Conservation (phyloP, 2,888 invertebrate genomes). For the Spodoptera picta region DNA sequence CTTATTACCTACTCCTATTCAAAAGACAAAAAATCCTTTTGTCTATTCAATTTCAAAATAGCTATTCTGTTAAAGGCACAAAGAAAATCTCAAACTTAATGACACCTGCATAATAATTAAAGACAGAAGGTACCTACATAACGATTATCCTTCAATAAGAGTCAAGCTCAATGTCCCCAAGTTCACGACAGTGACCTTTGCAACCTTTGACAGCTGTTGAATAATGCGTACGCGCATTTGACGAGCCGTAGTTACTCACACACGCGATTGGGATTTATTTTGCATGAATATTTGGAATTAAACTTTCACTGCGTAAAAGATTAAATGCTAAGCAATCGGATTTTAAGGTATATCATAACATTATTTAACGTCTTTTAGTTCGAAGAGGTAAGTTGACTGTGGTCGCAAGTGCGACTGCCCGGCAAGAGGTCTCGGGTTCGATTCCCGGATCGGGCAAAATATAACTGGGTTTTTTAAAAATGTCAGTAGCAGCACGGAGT, state of each 20-base stretch:
- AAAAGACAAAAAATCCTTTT: no score
- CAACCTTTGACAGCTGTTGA: slow-evolving; percentile 58
- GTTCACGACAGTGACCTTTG: slow-evolving; percentile 58
- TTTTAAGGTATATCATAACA: no score
- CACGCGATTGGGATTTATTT: slow-evolving; percentile 21
- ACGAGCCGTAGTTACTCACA: slow-evolving; percentile 12
- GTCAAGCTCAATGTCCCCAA: slow-evolving; percentile 59
- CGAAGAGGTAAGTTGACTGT: no score
- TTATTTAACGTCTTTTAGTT: no score
- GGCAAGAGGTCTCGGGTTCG: no score
- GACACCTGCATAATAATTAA: background rate
- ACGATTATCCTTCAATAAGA: slow-evolving; percentile 39
- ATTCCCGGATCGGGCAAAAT: no score
- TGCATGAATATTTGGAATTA: slow-evolving; percentile 3
- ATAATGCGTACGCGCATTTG: slow-evolving; percentile 46
- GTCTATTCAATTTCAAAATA: no score
- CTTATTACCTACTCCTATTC: no score
- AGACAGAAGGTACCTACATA: background rate
- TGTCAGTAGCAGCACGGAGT: no score
- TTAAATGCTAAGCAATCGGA: background rate
- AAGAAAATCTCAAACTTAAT: background rate
- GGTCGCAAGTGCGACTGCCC: no score
- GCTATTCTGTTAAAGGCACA: no score
- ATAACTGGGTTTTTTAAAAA: no score
- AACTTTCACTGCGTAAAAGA: background rate